Conservation (phyloP, 2,888 invertebrate genomes). For the Tolmerus cingulatus region DNA sequence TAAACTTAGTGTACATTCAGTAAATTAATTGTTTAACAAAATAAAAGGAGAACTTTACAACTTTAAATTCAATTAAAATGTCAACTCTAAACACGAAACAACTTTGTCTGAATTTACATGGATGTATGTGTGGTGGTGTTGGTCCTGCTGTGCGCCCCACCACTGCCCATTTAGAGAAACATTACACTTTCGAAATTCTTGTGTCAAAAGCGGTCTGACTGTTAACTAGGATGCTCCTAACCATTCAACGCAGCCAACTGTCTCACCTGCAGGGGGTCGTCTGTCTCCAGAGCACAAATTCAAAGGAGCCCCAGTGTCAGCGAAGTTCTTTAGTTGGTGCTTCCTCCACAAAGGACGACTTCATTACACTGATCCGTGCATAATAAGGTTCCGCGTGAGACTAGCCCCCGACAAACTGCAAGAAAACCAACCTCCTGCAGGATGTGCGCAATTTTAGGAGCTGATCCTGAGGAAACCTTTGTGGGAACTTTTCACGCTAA, state of each 20-base stretch:
- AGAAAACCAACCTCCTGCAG: background rate
- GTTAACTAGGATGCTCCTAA: background rate
- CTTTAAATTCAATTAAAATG: background rate
- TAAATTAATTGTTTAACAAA: background rate
- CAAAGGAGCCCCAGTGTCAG: background rate
- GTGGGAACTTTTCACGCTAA: background rate
- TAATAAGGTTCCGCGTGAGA: background rate
- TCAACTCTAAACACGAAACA: background rate
- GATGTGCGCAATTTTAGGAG: background rate
- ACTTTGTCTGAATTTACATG: background rate
- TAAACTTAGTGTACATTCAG: background rate
- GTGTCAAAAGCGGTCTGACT: background rate
- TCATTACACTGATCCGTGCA: background rate
- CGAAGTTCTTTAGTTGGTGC: background rate
- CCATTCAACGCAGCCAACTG: background rate
- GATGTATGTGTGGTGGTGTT: background rate
- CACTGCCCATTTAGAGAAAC: background rate
- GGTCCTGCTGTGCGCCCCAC: background rate
- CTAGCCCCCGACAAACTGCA: background rate
- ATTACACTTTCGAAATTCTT: background rate
- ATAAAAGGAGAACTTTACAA: background rate
- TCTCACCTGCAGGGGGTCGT: background rate
- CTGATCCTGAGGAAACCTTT: background rate
- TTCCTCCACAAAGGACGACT: background rate
- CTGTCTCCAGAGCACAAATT: background rate